A percentile compares a stretch with the other conserved stretches of the same genome.
Evolutionary conservation across 2,888 invertebrate species (phyloP).

Genomic region (Eulithis testata): DNA sequence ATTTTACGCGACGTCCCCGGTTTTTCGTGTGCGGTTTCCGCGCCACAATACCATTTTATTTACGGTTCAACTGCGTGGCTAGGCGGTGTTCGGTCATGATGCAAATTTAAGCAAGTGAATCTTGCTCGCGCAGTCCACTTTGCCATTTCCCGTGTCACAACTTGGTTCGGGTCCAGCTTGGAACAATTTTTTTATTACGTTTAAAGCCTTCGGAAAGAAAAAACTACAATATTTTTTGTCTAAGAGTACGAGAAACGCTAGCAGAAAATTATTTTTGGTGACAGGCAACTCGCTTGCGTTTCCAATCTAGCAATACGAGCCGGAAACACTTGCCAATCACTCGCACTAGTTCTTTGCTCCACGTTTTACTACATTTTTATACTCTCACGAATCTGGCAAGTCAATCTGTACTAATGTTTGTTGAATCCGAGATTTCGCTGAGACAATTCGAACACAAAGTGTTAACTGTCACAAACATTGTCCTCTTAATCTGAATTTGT

Average conservation of each 20-base stretch:
- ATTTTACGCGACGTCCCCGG: slow-evolving; percentile 77
- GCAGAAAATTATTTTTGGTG: too few relatives aligned
- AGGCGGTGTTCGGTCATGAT: slow-evolving; percentile 68
- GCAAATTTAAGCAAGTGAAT: slow-evolving; percentile 63
- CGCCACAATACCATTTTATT: slow-evolving; percentile 74
- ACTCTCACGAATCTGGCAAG: slow-evolving; percentile 17
- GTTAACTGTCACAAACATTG: slow-evolving; percentile 5
- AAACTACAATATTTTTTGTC: too few relatives aligned
- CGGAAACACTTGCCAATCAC: slow-evolving; percentile 58
- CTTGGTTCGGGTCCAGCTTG: slow-evolving; percentile 42
- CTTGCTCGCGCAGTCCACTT: slow-evolving; percentile 48
- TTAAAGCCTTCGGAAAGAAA: too few relatives aligned
- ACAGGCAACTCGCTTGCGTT: slow-evolving; percentile 45
- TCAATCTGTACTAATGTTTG: slow-evolving; percentile 19
- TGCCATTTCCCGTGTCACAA: slow-evolving; percentile 54
- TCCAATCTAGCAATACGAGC: slow-evolving; percentile 63
- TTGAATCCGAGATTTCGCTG: slow-evolving; percentile 10
- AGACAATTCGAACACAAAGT: slow-evolving; percentile 13
- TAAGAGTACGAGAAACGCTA: too few relatives aligned
- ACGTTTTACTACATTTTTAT: slow-evolving; percentile 50
- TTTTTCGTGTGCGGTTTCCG: slow-evolving; percentile 78
- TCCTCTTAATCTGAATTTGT: not conserved
- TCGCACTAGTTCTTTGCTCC: slow-evolving; percentile 45
- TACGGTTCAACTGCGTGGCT: slow-evolving; percentile 64
- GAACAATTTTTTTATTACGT: too few relatives aligned